These are phyloP conservation scores for Characodon lateralis DNA, from an alignment of 2,797 vertebrate genomes.

Conservation along the genomic window DNA sequence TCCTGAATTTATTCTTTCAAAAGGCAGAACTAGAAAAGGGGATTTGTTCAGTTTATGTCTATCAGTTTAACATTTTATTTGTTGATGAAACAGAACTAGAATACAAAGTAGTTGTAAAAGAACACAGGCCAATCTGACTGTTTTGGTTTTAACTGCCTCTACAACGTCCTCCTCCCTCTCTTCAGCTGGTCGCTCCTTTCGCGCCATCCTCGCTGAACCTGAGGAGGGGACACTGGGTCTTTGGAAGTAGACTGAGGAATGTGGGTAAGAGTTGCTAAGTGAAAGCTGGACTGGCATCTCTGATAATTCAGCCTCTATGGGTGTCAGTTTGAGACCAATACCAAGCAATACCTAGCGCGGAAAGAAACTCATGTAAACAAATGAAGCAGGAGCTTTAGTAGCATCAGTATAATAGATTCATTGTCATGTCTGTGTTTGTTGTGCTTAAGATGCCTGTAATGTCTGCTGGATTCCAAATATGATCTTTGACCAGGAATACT, in stretches of 20 bases:
- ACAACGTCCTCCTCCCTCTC: not conserved
- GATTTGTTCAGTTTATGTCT: not conserved
- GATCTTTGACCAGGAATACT: conserved; percentile 14
- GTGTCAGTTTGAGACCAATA: conserved; percentile 68
- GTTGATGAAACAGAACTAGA: not conserved
- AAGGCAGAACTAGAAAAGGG: not conserved
- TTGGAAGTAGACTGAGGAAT: conserved; percentile 77
- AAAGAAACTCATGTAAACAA: conserved; percentile 39
- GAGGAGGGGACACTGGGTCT: conserved; percentile 37
- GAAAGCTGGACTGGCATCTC: conserved; percentile 62
- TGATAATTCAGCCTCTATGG: conserved; percentile 65
- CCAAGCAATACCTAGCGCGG: conserved; percentile 65
- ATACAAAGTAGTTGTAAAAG: not conserved
- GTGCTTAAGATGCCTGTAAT: conserved; percentile 15
- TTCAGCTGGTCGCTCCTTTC: conserved; percentile 9
- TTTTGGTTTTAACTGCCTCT: not conserved
- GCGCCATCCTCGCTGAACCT: conserved; percentile 51
- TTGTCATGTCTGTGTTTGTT: conserved; percentile 21
- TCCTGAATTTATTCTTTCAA: not conserved
- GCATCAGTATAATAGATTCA: conserved; percentile 35
- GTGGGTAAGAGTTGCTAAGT: conserved; percentile 77
- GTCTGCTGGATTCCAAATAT: conserved; percentile 29
- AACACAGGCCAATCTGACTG: not conserved
- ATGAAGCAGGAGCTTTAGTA: conserved; percentile 23
- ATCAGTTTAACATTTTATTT: not conserved